These are phyloP conservation scores for Philotrypesis tridentata DNA, from an alignment of 1,140 invertebrate species.

Conservation along the genomic window DNA sequence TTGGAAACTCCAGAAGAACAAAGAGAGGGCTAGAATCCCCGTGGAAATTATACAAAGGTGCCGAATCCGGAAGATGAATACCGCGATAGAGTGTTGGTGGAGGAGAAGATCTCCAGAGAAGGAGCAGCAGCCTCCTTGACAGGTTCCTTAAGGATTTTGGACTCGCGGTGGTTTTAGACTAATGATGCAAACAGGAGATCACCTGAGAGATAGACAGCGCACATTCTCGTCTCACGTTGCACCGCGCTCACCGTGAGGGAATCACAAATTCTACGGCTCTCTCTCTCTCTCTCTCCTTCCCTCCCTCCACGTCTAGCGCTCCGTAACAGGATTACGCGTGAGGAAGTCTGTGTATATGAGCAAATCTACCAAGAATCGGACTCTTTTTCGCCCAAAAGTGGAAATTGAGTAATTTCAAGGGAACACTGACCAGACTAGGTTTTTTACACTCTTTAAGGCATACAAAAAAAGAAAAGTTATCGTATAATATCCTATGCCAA, in stretches of 20 bases:
- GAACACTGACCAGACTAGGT: too few species aligned
- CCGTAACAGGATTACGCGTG: not conserved
- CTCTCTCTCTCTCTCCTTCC: too few species aligned
- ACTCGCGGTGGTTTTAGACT: conserved; percentile 45
- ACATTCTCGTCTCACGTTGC: not conserved
- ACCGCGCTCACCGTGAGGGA: not conserved
- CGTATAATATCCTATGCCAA: too few species aligned
- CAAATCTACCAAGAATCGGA: too few species aligned
- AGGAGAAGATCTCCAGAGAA: not conserved
- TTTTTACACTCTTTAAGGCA: too few species aligned
- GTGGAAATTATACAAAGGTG: not conserved
- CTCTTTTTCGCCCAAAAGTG: too few species aligned
- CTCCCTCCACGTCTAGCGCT: not conserved
- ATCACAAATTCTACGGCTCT: not conserved
- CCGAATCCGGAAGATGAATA: not conserved
- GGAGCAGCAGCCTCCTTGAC: conserved; percentile 12
- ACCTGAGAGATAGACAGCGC: conserved; percentile 10
- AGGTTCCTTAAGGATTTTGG: conserved; percentile 31
- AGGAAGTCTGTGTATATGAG: not conserved
- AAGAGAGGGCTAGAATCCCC: not conserved
- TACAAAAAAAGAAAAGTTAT: too few species aligned
- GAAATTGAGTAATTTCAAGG: too few species aligned
- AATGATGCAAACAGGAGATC: conserved; percentile 41
- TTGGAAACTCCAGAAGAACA: not conserved
- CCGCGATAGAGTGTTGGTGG: not conserved